Conservation (phyloP, 2,888 invertebrate species). For the Trichopria drosophilae region DNA sequence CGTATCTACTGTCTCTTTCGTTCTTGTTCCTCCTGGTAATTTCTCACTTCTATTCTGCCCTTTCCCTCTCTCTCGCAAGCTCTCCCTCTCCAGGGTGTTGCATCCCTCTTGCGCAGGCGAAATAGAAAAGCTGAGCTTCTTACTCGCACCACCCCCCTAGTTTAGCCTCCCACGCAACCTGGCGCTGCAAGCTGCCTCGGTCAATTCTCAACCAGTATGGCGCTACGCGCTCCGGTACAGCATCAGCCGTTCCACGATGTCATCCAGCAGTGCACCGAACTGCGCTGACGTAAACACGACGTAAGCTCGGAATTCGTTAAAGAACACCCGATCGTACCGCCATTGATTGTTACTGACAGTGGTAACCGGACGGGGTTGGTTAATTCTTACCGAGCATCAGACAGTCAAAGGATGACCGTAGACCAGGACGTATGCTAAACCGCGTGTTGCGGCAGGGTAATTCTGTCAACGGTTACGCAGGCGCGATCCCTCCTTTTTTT, state of each 20-base stretch:
- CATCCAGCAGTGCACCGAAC: constrained; percentile 11
- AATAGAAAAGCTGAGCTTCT: neutral
- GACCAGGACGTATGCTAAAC: too few relatives aligned
- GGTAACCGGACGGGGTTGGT: too few relatives aligned
- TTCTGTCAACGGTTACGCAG: too few relatives aligned
- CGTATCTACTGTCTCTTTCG: constrained; percentile 8
- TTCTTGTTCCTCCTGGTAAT: constrained; percentile 12
- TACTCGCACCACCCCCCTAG: constrained; percentile 22
- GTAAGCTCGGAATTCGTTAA: too few relatives aligned
- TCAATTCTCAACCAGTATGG: constrained; percentile 56
- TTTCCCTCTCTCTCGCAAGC: constrained; percentile 40
- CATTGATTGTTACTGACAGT: too few relatives aligned
- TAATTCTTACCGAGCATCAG: too few relatives aligned
- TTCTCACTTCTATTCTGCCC: constrained; percentile 31
- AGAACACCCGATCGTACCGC: too few relatives aligned
- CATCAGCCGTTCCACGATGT: neutral
- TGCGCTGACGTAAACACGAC: constrained; percentile 11
- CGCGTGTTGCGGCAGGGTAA: too few relatives aligned
- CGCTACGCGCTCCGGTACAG: constrained; percentile 52
- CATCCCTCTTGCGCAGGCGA: constrained; percentile 19
- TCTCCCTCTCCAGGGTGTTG: constrained; percentile 31
- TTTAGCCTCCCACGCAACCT: constrained; percentile 33
- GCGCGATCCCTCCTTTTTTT: too few relatives aligned
- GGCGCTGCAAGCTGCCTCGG: constrained; percentile 50
- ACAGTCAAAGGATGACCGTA: too few relatives aligned